These are phyloP conservation scores for Colistium nudipinnis DNA, from an alignment of 2,113 vertebrate genomes.

Conservation along the genomic window DNA sequence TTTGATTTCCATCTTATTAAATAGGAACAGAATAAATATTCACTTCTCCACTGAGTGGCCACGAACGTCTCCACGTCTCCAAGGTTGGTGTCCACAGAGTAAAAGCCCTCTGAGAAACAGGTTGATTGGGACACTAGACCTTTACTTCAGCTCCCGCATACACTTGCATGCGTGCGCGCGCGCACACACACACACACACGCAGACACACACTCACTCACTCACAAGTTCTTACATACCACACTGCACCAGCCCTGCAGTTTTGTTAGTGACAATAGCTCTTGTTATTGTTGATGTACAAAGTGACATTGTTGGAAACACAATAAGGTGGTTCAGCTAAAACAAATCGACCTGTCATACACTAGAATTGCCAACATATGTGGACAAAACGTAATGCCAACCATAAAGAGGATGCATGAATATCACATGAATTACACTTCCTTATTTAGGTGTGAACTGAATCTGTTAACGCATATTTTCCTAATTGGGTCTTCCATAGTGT, in stretches of 20 bases:
- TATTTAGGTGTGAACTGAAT: too few relatives aligned
- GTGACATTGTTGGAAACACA: conserved; percentile 39
- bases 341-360: conserved; percentile 29
- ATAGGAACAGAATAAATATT: conserved; percentile 81
- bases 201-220: conserved; percentile 34
- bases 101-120: conserved; percentile 57
- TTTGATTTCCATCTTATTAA: conserved; percentile 74
- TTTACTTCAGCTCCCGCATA: conserved; percentile 33
- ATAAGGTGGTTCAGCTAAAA: conserved; percentile 19
- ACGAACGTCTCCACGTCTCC: conserved; percentile 40
- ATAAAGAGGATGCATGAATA: conserved; percentile 22
- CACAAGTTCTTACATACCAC: conserved; percentile 35
- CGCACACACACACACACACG: conserved; percentile 10
- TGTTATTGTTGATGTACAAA: conserved; percentile 39
- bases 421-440: conserved; percentile 22
- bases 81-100: conserved; percentile 45
- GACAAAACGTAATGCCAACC: conserved; percentile 32
- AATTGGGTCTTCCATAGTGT: too few relatives aligned
- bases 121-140: conserved; percentile 38
- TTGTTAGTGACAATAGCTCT: conserved; percentile 35
- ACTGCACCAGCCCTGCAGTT: conserved; percentile 52
- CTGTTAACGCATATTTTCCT: too few relatives aligned
- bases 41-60: conserved; percentile 67
- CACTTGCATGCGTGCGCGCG: too few relatives aligned
- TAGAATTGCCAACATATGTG: conserved; percentile 36